These are phyloP conservation scores for Serranus cabrilla DNA, from an alignment of 2,797 vertebrate species.

Conservation along the genomic window DNA sequence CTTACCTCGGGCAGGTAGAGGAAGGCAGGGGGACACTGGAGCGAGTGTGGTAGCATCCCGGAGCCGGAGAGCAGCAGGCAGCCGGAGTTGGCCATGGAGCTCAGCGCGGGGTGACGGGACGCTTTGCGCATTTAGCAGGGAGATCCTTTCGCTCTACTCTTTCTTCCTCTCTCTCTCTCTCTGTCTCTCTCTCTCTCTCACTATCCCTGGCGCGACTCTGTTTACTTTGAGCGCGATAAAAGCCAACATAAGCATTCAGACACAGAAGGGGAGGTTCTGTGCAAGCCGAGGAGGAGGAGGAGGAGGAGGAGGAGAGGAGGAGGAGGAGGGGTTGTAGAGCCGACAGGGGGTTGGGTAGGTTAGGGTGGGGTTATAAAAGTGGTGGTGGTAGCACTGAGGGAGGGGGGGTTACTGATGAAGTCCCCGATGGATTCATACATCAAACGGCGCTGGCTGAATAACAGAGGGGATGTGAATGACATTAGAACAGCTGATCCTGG, in stretches of 20 bases:
- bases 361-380: conserved; percentile 70
- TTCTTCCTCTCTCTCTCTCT: conserved; percentile 43
- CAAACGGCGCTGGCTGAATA: conserved; percentile 81
- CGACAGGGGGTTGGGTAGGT: conserved; percentile 72
- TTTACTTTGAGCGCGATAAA: conserved; percentile 86
- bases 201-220: conserved; percentile 76
- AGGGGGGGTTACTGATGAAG: conserved; percentile 72
- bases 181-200: conserved; percentile 58
- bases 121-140: conserved; percentile 87
- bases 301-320: conserved; percentile 36
- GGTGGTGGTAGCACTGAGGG: conserved; percentile 46
- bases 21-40: conserved; percentile 94
- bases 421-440: conserved; percentile 78
- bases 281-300: conserved; percentile 62
- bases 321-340: conserved; percentile 68
- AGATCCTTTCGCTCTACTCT: conserved; percentile 76
- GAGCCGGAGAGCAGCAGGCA: conserved; percentile 96
- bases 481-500: conserved; percentile 90
- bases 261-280: conserved; percentile 84
- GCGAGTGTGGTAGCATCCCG: conserved; percentile 95
- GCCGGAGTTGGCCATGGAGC: conserved; percentile 99
- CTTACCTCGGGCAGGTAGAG: conserved; percentile 99
- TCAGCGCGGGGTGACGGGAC: conserved; percentile 93
- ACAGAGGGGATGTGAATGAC: conserved; percentile 88
- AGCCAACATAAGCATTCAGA: conserved; percentile 86